Percentiles rank a stretch among this genome's conserved stretches.
Conservation (phyloP, 2,888 invertebrate genomes). For the Zygaena filipendulae region DNA sequence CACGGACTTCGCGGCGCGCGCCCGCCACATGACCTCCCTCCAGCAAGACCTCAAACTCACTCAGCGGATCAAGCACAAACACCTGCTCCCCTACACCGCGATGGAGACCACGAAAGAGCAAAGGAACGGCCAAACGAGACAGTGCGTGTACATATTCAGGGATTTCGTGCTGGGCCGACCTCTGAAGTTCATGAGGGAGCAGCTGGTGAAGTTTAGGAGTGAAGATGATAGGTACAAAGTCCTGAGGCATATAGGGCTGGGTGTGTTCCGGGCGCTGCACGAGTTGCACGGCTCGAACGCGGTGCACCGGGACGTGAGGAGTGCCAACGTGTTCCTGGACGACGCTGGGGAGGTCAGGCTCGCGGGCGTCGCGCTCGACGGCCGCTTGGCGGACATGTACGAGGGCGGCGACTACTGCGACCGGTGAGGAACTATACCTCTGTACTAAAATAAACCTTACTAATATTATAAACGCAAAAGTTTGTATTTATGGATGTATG, state of each 20-base stretch:
- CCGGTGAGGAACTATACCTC: too few species aligned
- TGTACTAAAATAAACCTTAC: too few species aligned
- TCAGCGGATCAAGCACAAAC: slow-evolving; percentile 74
- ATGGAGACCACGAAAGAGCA: slow-evolving; percentile 74
- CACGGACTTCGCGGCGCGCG: slow-evolving; percentile 45
- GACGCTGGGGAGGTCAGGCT: slow-evolving; percentile 70
- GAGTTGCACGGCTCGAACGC: slow-evolving; percentile 86
- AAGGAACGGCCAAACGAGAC: slow-evolving; percentile 29
- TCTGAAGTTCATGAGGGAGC: slow-evolving; percentile 30
- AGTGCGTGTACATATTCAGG: slow-evolving; percentile 75
- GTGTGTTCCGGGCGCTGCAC: slow-evolving; percentile 78
- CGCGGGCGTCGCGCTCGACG: slow-evolving; percentile 77
- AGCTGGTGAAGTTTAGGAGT: slow-evolving; percentile 1
- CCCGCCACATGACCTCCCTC: slow-evolving; percentile 72
- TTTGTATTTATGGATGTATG: too few species aligned
- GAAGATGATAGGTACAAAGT: slow-evolving; percentile 37
- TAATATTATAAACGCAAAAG: too few species aligned
- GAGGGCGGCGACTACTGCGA: slow-evolving; percentile 45
- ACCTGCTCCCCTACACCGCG: slow-evolving; percentile 80
- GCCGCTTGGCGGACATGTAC: slow-evolving; percentile 70
- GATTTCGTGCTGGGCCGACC: slow-evolving; percentile 71
- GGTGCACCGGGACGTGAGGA: slow-evolving; percentile 84
- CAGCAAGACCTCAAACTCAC: slow-evolving; percentile 84
- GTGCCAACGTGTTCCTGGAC: slow-evolving; percentile 79
- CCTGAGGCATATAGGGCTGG: slow-evolving; percentile 74